Conservation (phyloP, 2,888 invertebrate genomes). For the Aromia moschata region DNA sequence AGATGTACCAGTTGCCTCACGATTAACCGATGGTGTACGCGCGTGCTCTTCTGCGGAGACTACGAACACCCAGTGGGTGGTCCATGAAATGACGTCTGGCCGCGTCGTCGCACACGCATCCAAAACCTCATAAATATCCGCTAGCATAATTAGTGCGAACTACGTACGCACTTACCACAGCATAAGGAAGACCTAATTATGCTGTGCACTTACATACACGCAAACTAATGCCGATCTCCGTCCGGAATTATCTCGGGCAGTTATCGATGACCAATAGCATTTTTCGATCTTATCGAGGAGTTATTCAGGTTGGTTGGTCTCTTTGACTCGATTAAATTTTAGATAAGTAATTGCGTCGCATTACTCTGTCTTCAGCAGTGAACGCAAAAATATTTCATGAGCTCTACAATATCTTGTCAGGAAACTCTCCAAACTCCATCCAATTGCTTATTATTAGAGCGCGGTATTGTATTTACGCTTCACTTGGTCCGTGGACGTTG, state of each 20-base stretch:
- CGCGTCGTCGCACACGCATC: constrained; percentile 38
- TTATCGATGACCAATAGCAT: not conserved
- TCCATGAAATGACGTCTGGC: constrained; percentile 35
- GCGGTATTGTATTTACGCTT: too few relatives aligned
- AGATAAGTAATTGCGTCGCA: too few relatives aligned
- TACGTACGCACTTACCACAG: constrained; percentile 27
- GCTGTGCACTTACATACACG: constrained; percentile 10
- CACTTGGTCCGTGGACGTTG: too few relatives aligned
- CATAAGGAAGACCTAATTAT: too few relatives aligned
- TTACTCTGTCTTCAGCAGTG: too few relatives aligned
- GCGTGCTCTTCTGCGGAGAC: constrained; percentile 10
- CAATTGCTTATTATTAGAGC: too few relatives aligned
- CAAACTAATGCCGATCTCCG: constrained; percentile 16
- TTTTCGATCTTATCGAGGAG: not conserved
- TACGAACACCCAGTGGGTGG: constrained; percentile 32
- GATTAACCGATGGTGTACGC: constrained; percentile 5
- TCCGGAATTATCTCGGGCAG: not conserved
- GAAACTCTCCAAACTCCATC: too few relatives aligned
- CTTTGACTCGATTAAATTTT: too few relatives aligned
- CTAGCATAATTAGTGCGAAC: constrained; percentile 27
- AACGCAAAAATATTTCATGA: too few relatives aligned
- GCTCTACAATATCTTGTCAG: too few relatives aligned
- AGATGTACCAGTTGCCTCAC: too few relatives aligned
- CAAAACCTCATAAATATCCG: constrained; percentile 34
- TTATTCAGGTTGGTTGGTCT: too few relatives aligned